These are phyloP conservation scores for Lepidocyrtinus sp. DNA, from an alignment of 2,888 invertebrate genomes.

Conservation along the genomic window DNA sequence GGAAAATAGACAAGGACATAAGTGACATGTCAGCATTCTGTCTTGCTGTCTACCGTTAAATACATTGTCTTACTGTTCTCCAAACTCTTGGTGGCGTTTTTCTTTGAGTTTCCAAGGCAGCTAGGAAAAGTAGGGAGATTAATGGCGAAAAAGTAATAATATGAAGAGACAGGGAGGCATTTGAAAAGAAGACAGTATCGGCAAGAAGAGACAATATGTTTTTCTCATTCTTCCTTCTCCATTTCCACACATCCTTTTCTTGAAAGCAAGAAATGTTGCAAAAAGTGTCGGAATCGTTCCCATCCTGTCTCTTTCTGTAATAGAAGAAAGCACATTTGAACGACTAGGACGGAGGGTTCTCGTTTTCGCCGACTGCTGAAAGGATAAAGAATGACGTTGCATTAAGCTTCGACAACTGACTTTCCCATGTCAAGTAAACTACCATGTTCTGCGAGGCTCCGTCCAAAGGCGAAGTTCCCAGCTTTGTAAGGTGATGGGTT, in stretches of 20 bases:
- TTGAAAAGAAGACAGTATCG: conserved; percentile 33
- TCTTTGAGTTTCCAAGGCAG: conserved; percentile 2
- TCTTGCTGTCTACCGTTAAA: too few relatives aligned
- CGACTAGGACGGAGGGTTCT: too few relatives aligned
- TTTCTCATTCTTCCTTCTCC: conserved; percentile 24
- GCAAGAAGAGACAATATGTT: conserved; percentile 43
- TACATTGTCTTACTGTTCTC: too few relatives aligned
- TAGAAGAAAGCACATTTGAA: neutral
- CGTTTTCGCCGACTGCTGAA: conserved; percentile 23
- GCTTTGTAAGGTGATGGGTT: too few relatives aligned
- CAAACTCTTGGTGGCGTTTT: too few relatives aligned
- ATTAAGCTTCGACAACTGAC: conserved; percentile 47
- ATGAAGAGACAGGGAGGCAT: too few relatives aligned
- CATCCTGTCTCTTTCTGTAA: conserved; percentile 35
- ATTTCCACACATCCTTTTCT: neutral
- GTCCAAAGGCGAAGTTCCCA: neutral
- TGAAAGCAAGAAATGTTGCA: too few relatives aligned
- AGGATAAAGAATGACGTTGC: conserved; percentile 50
- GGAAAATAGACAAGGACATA: conserved; percentile 2
- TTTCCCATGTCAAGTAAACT: conserved; percentile 42
- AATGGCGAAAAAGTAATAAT: conserved; percentile 40
- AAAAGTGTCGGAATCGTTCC: conserved; percentile 40
- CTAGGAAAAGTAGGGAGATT: too few relatives aligned
- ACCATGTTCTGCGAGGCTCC: conserved; percentile 31
- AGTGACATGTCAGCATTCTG: conserved; percentile 28